These are phyloP conservation scores for Nymphicus hollandicus DNA, from an alignment of 2,113 vertebrate genomes.

Conservation along the genomic window DNA sequence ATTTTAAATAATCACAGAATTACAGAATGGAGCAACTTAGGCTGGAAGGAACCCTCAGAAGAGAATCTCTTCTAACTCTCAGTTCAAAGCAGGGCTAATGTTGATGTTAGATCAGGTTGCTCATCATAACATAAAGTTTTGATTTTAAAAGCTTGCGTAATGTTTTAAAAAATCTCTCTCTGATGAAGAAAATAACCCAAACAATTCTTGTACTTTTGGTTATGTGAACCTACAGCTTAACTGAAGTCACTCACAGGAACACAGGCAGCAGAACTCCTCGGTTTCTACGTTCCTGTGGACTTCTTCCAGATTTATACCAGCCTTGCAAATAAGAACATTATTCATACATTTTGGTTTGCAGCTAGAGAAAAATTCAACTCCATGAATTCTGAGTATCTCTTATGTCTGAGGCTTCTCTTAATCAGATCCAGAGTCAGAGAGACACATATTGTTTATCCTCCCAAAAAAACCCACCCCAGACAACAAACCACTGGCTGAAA, in stretches of 20 bases:
- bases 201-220: neutral
- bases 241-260: neutral
- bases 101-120: neutral
- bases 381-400: neutral
- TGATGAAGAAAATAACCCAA: neutral
- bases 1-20: neutral
- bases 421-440: neutral
- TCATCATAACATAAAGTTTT: neutral
- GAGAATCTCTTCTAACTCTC: neutral
- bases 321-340: slow-evolving; percentile 7
- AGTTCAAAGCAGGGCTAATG: neutral
- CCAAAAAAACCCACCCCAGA: neutral
- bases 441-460: neutral
- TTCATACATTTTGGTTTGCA: slow-evolving; percentile 3
- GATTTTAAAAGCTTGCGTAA: neutral
- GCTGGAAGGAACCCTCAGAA: neutral
- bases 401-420: neutral
- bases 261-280: neutral
- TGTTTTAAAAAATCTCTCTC: neutral
- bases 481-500: neutral
- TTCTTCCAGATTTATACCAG: slow-evolving; percentile 3
- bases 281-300: neutral
- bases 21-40: neutral
- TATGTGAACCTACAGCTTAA: neutral
- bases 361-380: neutral